Evolutionary conservation across 2,797 vertebrate genomes (phyloP), one percentile per base, ranked within the genome.

Genomic region (Delichon dasypus): DNA sequence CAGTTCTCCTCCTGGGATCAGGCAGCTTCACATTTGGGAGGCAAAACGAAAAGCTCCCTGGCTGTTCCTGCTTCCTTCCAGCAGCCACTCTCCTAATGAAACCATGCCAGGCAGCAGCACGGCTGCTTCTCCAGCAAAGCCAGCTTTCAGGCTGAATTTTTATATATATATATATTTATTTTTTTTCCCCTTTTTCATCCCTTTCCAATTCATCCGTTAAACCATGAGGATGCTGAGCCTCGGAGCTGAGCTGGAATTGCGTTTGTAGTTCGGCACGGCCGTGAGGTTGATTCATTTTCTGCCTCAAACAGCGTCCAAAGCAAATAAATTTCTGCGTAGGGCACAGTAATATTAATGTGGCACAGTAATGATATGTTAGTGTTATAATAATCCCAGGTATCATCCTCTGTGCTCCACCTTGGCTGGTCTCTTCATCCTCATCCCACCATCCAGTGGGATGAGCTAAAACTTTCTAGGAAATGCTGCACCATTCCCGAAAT

Each of bases 221-320:
- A 47, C 68, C 34, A 64, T 48, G 51, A 14, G 68, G 67, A 47
- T 5, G 5, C 47, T 10, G 62, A 64, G 79, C 83, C 17, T 6
- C 0, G 0, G 38, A 67, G 65, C 71, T 7, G 11, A 77, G 76
- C 55, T 9, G 3, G 29, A 17, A 2, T 32, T 36, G 1, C 11
- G 66, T 48, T 54, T 34, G 58, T 6, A 2, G 40, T 17, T 61
- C 0, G 0, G 48, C 53, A 5, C 1, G 0, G 53, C 66, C 2
- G 0, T 26, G 26, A 6, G 40, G 44, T 71, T 25, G 61, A 45
- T 34, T 82, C 17, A 1, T 94, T 86, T 85, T 47, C 93, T 73
- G 94, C 78, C 67, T 93, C 77, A 11, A 3, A 40, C 36, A 38
- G 54, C 2, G 0, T 42, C 72, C 55, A 13, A 70, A 34, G 57